phyloP scores from a whole-genome alignment of 23 tunicate species.

The Halocynthia aurantium region DNA sequence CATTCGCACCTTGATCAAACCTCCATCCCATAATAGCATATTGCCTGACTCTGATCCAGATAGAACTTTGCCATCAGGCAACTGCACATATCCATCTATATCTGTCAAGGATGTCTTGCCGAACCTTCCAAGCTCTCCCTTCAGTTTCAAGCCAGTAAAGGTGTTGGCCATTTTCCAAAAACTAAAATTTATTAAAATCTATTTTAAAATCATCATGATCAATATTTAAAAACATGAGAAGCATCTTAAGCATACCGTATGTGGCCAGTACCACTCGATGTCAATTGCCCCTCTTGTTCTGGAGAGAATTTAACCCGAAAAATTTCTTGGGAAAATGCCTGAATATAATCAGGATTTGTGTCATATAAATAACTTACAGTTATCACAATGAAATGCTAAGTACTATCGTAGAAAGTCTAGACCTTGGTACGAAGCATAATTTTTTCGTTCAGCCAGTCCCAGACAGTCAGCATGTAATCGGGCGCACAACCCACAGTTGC shows the following conservation, averaged over 20 bases:
- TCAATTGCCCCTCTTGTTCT: constrained; percentile 89
- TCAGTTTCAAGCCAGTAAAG: constrained; percentile 92
- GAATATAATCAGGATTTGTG: not conserved
- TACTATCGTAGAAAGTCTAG: not conserved
- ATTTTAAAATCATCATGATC: not conserved
- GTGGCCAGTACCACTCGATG: constrained; percentile 96
- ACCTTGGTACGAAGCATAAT: constrained; percentile 96
- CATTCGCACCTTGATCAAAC: constrained; percentile 77
- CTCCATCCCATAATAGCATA: constrained; percentile 98
- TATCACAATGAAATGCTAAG: not conserved
- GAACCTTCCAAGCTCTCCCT: constrained; percentile 95
- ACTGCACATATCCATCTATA: constrained; percentile 92
- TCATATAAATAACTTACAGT: too few relatives aligned
- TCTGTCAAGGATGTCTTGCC: constrained; percentile 92
- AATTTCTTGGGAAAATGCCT: constrained; percentile 98
- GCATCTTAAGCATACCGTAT: constrained; percentile 46
- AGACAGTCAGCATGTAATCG: constrained; percentile 92
- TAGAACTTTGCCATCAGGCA: constrained; percentile 97
- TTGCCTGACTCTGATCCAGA: constrained; percentile 98
- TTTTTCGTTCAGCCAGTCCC: constrained; percentile 90
- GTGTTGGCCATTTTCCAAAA: constrained; percentile 99
- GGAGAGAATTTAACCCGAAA: constrained; percentile 93
- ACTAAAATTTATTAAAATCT: constrained; percentile 13
- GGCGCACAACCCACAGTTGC: constrained; percentile 97
- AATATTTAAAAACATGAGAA: too few relatives aligned